Evolutionary conservation across 1,140 invertebrate species (phyloP).

Genomic region (Saccostrea cuccullata): DNA sequence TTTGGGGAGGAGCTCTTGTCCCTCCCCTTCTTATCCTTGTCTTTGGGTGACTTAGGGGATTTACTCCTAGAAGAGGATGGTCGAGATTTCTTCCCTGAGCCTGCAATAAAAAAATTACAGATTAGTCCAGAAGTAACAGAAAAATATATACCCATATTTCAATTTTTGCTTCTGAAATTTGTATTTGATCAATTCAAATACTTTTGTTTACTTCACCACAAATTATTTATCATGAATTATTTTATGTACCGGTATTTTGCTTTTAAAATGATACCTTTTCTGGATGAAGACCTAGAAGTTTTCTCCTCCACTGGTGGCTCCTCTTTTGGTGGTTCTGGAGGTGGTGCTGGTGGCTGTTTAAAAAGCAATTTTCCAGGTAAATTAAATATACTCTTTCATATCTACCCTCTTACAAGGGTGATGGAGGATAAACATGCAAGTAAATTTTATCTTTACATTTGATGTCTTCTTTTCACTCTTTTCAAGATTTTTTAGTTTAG

Average conservation of each 20-base stretch:
- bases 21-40: constrained; percentile 63
- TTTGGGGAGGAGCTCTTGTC: constrained; percentile 71
- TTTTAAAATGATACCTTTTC: constrained; percentile 63
- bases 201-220: too few species aligned
- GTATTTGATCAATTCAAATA: too few species aligned
- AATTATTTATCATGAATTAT: too few species aligned
- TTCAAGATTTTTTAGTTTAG: too few species aligned
- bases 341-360: constrained; percentile 62
- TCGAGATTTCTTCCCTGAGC: constrained; percentile 64
- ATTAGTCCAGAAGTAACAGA: too few species aligned
- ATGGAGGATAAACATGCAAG: neutral
- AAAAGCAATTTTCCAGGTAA: neutral
- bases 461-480: too few species aligned
- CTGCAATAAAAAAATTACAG: constrained; percentile 25
- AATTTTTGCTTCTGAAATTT: too few species aligned
- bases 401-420: too few species aligned
- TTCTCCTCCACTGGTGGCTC: constrained; percentile 64
- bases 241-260: too few species aligned
- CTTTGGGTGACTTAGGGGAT: constrained; percentile 55
- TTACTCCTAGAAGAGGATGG: constrained; percentile 64
- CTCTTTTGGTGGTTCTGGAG: constrained; percentile 68
- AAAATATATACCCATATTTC: too few species aligned
- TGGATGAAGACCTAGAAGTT: constrained; percentile 61
- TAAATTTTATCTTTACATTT: neutral
- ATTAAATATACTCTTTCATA: too few species aligned